A percentile compares a stretch with the other conserved stretches of the same genome.
Evolutionary conservation across 1,140 invertebrate genomes (phyloP).

Genomic region (Macrocentrus cingulum): DNA sequence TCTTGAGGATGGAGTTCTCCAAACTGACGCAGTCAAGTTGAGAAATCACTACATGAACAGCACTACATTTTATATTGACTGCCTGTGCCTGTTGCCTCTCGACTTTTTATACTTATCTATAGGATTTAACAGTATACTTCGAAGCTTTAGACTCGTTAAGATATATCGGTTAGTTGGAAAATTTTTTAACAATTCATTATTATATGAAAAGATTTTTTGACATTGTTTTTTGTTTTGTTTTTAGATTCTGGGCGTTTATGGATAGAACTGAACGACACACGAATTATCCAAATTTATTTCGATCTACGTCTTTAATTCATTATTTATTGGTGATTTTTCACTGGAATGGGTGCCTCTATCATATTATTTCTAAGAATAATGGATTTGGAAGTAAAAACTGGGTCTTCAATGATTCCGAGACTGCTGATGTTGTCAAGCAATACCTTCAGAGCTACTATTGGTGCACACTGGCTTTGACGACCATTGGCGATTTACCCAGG

Average conservation of each 20-base stretch:
- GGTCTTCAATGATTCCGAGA: slow-evolving; percentile 82
- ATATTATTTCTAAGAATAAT: slow-evolving; percentile 93
- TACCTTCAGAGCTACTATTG: slow-evolving; percentile 98
- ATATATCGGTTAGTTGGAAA: slow-evolving; percentile 73
- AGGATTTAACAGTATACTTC: slow-evolving; percentile 95
- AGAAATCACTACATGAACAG: slow-evolving; percentile 98
- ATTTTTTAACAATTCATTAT: not conserved
- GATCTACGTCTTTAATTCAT: slow-evolving; percentile 91
- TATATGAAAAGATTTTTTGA: slow-evolving; percentile 14
- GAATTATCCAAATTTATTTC: slow-evolving; percentile 97
- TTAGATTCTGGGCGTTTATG: slow-evolving; percentile 94
- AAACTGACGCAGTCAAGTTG: slow-evolving; percentile 91
- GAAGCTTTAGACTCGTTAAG: slow-evolving; percentile 96
- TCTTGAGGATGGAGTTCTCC: slow-evolving; percentile 92
- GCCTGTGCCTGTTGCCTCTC: slow-evolving; percentile 92
- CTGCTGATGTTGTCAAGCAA: slow-evolving; percentile 85
- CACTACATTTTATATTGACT: slow-evolving; percentile 98
- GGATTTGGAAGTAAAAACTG: slow-evolving; percentile 89
- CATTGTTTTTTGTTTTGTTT: slow-evolving; percentile 14
- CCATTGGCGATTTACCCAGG: slow-evolving; percentile 71
- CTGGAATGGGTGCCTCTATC: slow-evolving; percentile 98
- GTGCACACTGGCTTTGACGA: slow-evolving; percentile 94
- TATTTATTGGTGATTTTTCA: slow-evolving; percentile 98
- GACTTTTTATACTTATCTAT: slow-evolving; percentile 98
- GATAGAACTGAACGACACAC: slow-evolving; percentile 97